Evolutionary conservation across 2,888 invertebrate genomes (phyloP).

Genomic region (Nephrotoma flavescens): DNA sequence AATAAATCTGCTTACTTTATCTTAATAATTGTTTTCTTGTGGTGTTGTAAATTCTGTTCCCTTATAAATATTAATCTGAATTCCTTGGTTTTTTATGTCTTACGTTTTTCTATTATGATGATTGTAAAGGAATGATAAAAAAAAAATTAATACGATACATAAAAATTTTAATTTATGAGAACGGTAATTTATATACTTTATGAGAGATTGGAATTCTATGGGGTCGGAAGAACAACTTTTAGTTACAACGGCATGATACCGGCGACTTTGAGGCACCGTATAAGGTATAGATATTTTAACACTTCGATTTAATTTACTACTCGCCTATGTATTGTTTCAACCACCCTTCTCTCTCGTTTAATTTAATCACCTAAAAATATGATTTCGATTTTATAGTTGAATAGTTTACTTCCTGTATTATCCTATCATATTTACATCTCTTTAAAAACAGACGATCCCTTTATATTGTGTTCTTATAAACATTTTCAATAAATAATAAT

Average conservation of each 20-base stretch:
- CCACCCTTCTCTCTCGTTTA: neutral
- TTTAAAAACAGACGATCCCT: neutral
- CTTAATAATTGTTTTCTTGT: neutral
- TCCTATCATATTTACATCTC: neutral
- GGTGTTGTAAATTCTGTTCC: neutral
- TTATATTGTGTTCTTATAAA: neutral
- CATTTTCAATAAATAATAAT: neutral
- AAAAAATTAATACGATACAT: neutral
- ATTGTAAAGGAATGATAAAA: neutral
- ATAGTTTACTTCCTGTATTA: neutral
- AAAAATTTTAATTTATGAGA: neutral
- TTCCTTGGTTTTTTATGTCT: neutral
- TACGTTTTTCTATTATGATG: neutral
- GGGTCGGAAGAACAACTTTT: neutral
- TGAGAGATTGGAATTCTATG: too few relatives aligned
- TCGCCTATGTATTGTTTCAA: neutral
- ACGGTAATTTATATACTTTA: neutral
- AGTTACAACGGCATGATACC: neutral
- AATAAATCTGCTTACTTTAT: neutral
- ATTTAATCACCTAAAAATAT: neutral
- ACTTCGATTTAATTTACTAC: neutral
- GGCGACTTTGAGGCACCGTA: neutral
- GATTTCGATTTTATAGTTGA: neutral
- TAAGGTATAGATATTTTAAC: neutral
- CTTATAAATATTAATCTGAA: neutral